These are phyloP conservation scores for Thaumetopoea pityocampa DNA, from an alignment of 1,140 invertebrate species.

Conservation along the genomic window DNA sequence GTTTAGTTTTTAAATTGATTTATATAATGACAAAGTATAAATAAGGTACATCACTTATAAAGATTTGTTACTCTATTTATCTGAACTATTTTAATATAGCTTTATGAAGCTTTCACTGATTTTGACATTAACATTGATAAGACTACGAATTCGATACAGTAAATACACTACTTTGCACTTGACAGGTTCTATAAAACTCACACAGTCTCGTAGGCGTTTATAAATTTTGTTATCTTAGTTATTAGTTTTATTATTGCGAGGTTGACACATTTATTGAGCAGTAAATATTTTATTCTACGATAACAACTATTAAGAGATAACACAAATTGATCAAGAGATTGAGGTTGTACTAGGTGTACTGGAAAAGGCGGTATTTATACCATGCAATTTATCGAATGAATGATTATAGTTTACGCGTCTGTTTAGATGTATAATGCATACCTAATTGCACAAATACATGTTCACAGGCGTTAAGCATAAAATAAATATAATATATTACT, in stretches of 20 bases:
- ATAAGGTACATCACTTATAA: too few relatives aligned
- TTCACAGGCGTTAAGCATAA: slow-evolving; percentile 23
- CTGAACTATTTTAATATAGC: too few relatives aligned
- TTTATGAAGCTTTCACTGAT: too few relatives aligned
- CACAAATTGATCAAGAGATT: slow-evolving; percentile 61
- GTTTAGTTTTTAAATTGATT: too few relatives aligned
- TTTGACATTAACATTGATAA: too few relatives aligned
- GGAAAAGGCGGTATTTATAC: slow-evolving; percentile 56
- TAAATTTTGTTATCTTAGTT: slow-evolving; percentile 49
- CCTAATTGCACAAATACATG: slow-evolving; percentile 48
- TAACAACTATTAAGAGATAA: slow-evolving; percentile 60
- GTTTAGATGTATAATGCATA: slow-evolving; percentile 38
- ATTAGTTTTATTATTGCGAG: slow-evolving; percentile 62
- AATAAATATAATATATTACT: slow-evolving; percentile 19
- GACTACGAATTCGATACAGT: too few relatives aligned
- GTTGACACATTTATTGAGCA: slow-evolving; percentile 63
- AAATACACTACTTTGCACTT: too few relatives aligned
- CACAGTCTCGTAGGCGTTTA: slow-evolving; percentile 18
- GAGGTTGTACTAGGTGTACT: slow-evolving; percentile 47
- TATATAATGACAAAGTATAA: too few relatives aligned
- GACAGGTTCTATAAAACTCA: slow-evolving; percentile 5
- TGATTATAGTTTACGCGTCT: slow-evolving; percentile 54
- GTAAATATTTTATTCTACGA: slow-evolving; percentile 68
- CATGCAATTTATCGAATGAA: slow-evolving; percentile 54
- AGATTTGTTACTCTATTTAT: too few relatives aligned